These are phyloP conservation scores for Leptodirus hochenwartii DNA, from an alignment of 2,888 invertebrate species.

Conservation along the genomic window DNA sequence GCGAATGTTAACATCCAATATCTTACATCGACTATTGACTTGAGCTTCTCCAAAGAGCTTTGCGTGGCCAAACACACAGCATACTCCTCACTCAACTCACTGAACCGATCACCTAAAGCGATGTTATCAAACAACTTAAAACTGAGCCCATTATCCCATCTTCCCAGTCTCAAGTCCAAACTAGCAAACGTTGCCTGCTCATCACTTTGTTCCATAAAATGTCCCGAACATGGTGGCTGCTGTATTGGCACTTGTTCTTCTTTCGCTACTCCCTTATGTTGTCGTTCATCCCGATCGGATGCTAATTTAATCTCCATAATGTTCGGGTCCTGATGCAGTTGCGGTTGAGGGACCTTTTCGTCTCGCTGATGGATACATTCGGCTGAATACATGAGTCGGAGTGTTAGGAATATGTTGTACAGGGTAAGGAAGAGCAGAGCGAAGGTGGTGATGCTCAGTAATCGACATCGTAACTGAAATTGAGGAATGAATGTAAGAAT, in stretches of 20 bases:
- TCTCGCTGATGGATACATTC: constrained; percentile 27
- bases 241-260: constrained; percentile 13
- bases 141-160: constrained; percentile 53
- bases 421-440: constrained; percentile 44
- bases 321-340: no score
- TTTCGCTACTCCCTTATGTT: no score
- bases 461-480: constrained; percentile 33
- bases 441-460: constrained; percentile 49
- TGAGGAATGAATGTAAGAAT: no score
- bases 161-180: constrained; percentile 46
- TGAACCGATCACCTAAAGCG: constrained; percentile 46
- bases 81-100: constrained; percentile 35
- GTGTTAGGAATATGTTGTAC: constrained; percentile 41
- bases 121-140: constrained; percentile 60
- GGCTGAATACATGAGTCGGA: constrained; percentile 33
- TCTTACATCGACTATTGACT: constrained; percentile 57
- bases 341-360: no score
- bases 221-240: constrained; percentile 7
- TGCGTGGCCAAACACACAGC: constrained; percentile 67
- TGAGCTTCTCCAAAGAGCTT: constrained; percentile 65
- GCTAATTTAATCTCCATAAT: constrained; percentile 11
- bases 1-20: no score
- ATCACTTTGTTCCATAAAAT: no score
- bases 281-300: constrained; percentile 8
- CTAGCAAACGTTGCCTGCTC: constrained; percentile 26